phyloP scores from a whole-genome alignment of 1,140 invertebrate genomes.

The Caenorhabditis elegans region WBcel235 BX284602.5:5503001-5503500 shows the following conservation, averaged over 20 bases:
- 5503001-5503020: constrained; percentile 32
- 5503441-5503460: too few species aligned
- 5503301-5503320: not conserved
- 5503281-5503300: not conserved
- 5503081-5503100: not conserved
- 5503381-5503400: constrained; percentile 4
- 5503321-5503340: not conserved
- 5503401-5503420: constrained; percentile 8
- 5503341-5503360: constrained; percentile 16
- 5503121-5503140: constrained; percentile 13
- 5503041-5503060: not conserved
- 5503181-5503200: constrained; percentile 29
- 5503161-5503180: constrained; percentile 33
- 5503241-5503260: constrained; percentile 31
- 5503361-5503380: not conserved
- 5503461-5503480: not conserved
- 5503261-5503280: constrained; percentile 3
- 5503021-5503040: constrained; percentile 36
- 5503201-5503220: constrained; percentile 41
- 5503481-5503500: constrained; percentile 2
- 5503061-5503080: not conserved
- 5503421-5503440: not conserved
- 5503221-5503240: constrained; percentile 37
- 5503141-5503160: constrained; percentile 29
- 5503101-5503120: not conserved